phyloP scores from a whole-genome alignment of 2,797 vertebrate genomes.

The Cichlasoma orientale region DNA sequence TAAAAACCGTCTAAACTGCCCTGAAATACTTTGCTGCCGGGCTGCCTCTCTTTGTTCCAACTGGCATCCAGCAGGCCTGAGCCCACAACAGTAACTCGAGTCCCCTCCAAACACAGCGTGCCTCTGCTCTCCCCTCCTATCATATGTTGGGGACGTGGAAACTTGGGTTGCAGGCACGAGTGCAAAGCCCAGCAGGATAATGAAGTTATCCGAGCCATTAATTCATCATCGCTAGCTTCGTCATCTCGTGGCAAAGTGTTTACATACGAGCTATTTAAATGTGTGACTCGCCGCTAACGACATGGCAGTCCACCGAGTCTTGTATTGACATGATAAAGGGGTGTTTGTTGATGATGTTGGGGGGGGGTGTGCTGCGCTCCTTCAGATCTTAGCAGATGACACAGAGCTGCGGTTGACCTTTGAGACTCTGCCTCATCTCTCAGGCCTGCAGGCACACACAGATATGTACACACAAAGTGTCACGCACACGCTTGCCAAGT shows the following conservation, averaged over 20 bases:
- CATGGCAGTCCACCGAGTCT: constrained; percentile 24
- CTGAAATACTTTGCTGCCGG: constrained; percentile 45
- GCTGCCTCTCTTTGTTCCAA: constrained; percentile 63
- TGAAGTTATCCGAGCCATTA: constrained; percentile 53
- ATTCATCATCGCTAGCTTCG: constrained; percentile 49
- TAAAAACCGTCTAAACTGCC: constrained; percentile 50
- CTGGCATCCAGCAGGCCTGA: constrained; percentile 50
- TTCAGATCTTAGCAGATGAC: constrained; percentile 56
- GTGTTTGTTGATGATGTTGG: constrained; percentile 22
- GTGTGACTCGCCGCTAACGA: constrained; percentile 17
- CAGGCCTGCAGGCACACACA: constrained; percentile 1
- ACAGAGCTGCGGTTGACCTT: constrained; percentile 43
- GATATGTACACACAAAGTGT: constrained; percentile 1
- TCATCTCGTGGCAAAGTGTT: constrained; percentile 31
- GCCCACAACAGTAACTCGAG: constrained; percentile 68
- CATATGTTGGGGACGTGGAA: constrained; percentile 63
- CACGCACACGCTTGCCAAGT: neutral
- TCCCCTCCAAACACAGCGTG: constrained; percentile 37
- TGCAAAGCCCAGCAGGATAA: constrained; percentile 63
- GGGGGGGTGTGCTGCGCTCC: neutral
- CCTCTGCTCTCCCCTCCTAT: constrained; percentile 38
- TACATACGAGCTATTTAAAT: constrained; percentile 35
- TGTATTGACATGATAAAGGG: constrained; percentile 19
- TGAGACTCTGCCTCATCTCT: constrained; percentile 27
- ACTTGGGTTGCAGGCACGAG: constrained; percentile 47